These are phyloP conservation scores for Calidris pugnax DNA, from an alignment of 2,113 vertebrate genomes.

Conservation along the genomic window DNA sequence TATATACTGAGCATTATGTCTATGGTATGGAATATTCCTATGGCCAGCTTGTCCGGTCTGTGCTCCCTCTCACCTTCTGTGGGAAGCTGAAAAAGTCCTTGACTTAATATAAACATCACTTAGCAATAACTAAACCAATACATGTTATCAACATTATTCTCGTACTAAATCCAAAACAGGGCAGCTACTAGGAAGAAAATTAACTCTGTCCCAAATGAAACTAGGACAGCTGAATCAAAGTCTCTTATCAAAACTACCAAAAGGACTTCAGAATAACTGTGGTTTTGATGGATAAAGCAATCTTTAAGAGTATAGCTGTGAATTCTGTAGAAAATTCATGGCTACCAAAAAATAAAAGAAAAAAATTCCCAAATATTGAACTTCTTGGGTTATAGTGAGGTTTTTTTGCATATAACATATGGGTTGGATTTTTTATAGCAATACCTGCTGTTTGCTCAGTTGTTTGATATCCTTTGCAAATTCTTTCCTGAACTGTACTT, in stretches of 20 bases:
- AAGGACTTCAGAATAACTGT: background rate
- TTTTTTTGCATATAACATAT: background rate
- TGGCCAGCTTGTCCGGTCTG: background rate
- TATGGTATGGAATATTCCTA: background rate
- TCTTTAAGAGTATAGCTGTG: background rate
- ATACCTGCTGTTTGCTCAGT: background rate
- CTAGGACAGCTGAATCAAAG: background rate
- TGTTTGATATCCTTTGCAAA: background rate
- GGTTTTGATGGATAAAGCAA: background rate
- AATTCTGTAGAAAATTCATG: background rate
- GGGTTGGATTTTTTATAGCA: background rate
- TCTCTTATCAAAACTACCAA: background rate
- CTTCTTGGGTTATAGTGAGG: background rate
- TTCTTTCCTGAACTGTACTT: background rate
- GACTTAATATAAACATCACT: background rate
- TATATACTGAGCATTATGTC: background rate
- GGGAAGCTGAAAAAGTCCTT: background rate
- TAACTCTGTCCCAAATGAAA: background rate
- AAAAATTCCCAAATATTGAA: background rate
- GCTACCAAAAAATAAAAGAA: background rate
- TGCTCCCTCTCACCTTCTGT: background rate
- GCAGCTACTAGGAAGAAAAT: background rate
- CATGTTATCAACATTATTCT: background rate
- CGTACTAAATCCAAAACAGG: background rate
- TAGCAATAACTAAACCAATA: background rate